Percentiles rank a stretch among this genome's conserved stretches.
Evolutionary conservation across 1,140 invertebrate species (phyloP).

Genomic region (Drosophila kikkawai): DNA sequence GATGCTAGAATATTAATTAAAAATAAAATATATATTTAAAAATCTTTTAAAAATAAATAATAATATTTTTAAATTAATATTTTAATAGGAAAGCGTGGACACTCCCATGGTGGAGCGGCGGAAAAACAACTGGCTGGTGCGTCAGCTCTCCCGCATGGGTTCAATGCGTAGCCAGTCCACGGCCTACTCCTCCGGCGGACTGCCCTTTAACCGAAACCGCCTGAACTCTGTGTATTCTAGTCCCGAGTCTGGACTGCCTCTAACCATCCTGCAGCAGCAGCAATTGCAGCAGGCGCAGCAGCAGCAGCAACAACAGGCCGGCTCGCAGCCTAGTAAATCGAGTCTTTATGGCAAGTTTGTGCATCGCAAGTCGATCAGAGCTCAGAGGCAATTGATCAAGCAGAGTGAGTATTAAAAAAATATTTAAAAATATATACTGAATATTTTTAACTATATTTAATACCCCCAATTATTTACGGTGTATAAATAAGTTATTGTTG

Average conservation of each 20-base stretch:
- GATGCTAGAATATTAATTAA: neutral
- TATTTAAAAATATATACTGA: too few relatives aligned
- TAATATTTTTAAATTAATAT: neutral
- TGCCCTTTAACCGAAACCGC: conserved; percentile 90
- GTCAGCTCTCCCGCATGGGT: conserved; percentile 93
- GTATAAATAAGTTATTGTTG: neutral
- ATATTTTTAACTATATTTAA: neutral
- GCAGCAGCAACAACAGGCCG: conserved; percentile 71
- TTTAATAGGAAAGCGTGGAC: conserved; percentile 92
- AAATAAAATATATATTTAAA: neutral
- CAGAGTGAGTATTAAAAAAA: conserved; percentile 86
- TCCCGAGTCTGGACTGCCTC: conserved; percentile 88
- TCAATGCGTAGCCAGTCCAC: conserved; percentile 93
- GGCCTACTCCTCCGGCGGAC: conserved; percentile 92
- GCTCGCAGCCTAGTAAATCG: conserved; percentile 87
- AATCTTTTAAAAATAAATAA: too few relatives aligned
- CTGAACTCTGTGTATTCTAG: conserved; percentile 92
- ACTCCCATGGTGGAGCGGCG: conserved; percentile 92
- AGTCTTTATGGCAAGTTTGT: conserved; percentile 92
- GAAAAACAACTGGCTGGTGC: conserved; percentile 95
- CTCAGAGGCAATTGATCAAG: conserved; percentile 88
- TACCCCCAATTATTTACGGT: neutral
- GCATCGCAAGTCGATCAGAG: conserved; percentile 90
- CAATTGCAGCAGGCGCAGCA: conserved; percentile 63
- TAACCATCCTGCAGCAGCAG: conserved; percentile 80